phyloP scores from a whole-genome alignment of 2,113 vertebrate species.

The Puntigrus tetrazona region DNA sequence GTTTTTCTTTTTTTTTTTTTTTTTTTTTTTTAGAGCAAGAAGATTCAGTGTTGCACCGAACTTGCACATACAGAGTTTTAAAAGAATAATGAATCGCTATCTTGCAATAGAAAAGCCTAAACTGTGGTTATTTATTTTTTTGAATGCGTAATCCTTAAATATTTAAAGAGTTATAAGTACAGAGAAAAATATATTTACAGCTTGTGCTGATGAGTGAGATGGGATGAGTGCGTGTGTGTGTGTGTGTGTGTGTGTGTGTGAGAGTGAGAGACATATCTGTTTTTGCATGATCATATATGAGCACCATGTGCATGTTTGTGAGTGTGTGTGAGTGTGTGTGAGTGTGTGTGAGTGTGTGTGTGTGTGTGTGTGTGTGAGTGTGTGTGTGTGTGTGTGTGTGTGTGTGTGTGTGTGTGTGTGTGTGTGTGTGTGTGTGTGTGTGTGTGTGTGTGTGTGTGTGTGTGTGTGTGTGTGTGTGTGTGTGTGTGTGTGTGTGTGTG shows the following conservation, averaged over 20 bases:
- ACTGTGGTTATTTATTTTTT: conserved; percentile 76
- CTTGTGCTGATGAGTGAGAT: conserved; percentile 50
- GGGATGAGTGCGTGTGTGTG: conserved; percentile 6
- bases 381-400: not conserved
- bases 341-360: not conserved
- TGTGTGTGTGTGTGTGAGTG: not conserved
- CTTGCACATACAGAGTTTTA: conserved; percentile 72
- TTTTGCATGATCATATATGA: not conserved
- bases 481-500: not conserved
- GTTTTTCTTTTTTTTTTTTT: not conserved
- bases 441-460: not conserved
- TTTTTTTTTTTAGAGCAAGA: conserved; percentile 58
- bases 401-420: not conserved
- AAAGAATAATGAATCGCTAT: conserved; percentile 47
- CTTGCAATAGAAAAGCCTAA: conserved; percentile 58
- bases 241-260: not conserved
- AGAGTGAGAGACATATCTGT: conserved; percentile 25
- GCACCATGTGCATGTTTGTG: not conserved
- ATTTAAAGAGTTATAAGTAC: conserved; percentile 62
- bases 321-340: conserved; percentile 39
- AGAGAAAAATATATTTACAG: conserved; percentile 65
- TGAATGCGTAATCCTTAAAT: conserved; percentile 63
- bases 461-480: conserved; percentile 37
- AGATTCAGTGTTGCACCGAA: conserved; percentile 71
- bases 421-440: not conserved